A percentile compares a stretch with the other conserved stretches of the same genome.
phyloP scores from a whole-genome alignment of 1,140 invertebrate genomes.

The Drosophila nasuta region DNA sequence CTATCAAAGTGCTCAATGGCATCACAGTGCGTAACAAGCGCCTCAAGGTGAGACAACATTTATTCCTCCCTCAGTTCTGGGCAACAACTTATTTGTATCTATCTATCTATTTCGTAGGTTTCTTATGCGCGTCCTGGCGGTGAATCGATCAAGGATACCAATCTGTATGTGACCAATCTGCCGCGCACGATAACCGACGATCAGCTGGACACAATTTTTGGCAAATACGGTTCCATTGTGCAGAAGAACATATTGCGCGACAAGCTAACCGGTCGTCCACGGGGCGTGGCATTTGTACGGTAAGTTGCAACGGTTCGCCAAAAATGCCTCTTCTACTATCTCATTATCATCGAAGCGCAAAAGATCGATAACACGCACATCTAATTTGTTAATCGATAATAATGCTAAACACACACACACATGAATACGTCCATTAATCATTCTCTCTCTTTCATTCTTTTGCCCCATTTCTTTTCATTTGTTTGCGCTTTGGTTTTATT shows the following conservation, averaged over 20 bases:
- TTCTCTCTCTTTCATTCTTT: constrained; percentile 1
- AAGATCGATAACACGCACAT: not conserved
- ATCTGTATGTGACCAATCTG: constrained; percentile 96
- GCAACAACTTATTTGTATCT: not conserved
- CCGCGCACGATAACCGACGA: constrained; percentile 93
- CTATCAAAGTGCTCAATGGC: constrained; percentile 95
- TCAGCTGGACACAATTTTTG: constrained; percentile 93
- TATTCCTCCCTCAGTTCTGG: too few relatives aligned
- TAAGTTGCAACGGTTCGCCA: constrained; percentile 83
- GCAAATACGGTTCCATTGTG: constrained; percentile 94
- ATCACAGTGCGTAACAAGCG: constrained; percentile 94
- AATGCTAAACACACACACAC: not conserved
- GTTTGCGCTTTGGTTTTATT: constrained; percentile 13
- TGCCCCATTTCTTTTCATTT: constrained; percentile 11
- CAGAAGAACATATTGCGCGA: constrained; percentile 95
- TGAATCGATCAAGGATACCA: constrained; percentile 97
- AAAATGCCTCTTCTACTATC: not conserved
- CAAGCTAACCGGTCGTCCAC: constrained; percentile 93
- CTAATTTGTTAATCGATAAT: not conserved
- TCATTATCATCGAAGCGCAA: not conserved
- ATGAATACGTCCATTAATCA: not conserved
- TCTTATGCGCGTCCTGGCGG: constrained; percentile 96
- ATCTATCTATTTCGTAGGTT: constrained; percentile 88
- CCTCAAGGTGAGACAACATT: constrained; percentile 87
- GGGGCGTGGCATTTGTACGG: constrained; percentile 97